Base-by-base conservation (phyloP, 1,140 invertebrate species). In the Olivierus martensii region DNA sequence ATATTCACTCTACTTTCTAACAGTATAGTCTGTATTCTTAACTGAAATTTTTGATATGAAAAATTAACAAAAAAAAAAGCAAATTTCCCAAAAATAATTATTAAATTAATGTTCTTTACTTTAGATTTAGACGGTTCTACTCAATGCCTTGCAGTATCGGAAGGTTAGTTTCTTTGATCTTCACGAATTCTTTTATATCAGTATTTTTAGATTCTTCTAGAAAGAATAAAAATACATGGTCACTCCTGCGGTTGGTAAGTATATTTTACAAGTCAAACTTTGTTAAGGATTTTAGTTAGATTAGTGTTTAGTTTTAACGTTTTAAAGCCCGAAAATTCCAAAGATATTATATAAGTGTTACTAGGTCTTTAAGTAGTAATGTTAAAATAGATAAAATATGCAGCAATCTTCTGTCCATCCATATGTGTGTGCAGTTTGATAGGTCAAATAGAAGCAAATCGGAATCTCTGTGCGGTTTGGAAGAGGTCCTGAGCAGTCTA, bases 181-280 rank as follows among this genome's bases (percentile, higher is more conserved):
- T 17, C 38, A 39, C 12, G 38, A 39, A n/a, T n/a, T n/a, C n/a
- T n/a, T 22, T 43, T 43, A 5, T n/a, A 46, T 35, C 22, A 18
- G 41, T 35, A 17, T 55, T 52, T n/a, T 48, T 19, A 58, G 57
- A 58, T 21, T 44, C 57, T 3, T 56, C 64, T 21, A 67, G 74
- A 55, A 76, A 76, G 62, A 69, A 69, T 22, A 70, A 73, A 55
- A 74, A 75, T 54, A 72, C 72, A 3, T 77, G 74, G 71, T 77
- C 75, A 12, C 61, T 77, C 3, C 54, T 70, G 7, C 66, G 69
- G 56, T 57, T 72, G 59, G 70, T 72, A 66, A 66, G 69, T 66
- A 44, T 49, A n/a, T 49, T 49, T 17, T 2, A 52, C n/a, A 19
- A 15, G 5, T 19, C 51, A n/a, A n/a, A n/a, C n/a, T n/a, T 39